Percentiles rank a stretch among this genome's conserved stretches.
phyloP scores from a whole-genome alignment of 2,888 invertebrate species.

The Ectemnius lituratus region DNA sequence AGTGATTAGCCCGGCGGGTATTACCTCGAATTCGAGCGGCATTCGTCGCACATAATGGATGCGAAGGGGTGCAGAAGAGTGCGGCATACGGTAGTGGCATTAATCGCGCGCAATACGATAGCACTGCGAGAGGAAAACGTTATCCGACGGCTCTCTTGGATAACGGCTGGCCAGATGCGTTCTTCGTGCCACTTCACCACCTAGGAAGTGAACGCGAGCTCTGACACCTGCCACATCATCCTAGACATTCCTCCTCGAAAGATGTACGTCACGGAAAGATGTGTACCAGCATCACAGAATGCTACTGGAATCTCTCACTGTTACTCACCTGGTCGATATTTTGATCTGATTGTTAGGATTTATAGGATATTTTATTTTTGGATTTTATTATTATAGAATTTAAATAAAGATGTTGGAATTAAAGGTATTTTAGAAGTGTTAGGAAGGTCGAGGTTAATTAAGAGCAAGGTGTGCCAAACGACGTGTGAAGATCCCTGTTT shows the following conservation, averaged over 20 bases:
- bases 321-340: too few relatives aligned
- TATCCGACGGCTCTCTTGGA: conserved; percentile 53
- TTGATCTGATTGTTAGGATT: too few relatives aligned
- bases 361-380: too few relatives aligned
- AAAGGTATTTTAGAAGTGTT: conserved; percentile 22
- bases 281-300: neutral
- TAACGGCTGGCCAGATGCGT: conserved; percentile 72
- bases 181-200: conserved; percentile 57
- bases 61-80: conserved; percentile 5
- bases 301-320: too few relatives aligned
- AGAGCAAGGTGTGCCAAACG: conserved; percentile 70
- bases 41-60: conserved; percentile 26
- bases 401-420: too few relatives aligned
- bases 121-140: conserved; percentile 54
- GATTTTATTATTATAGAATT: too few relatives aligned
- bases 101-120: conserved; percentile 68
- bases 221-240: conserved; percentile 74
- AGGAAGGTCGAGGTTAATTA: conserved; percentile 49
- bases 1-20: conserved; percentile 39
- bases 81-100: conserved; percentile 29
- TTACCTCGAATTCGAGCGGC: conserved; percentile 32
- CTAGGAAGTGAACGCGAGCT: conserved; percentile 68
- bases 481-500: conserved; percentile 69
- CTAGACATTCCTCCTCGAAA: conserved; percentile 36
- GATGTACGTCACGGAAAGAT: conserved; percentile 7